Conservation (phyloP, 2,113 vertebrate genomes). For the Gnathonemus echidnorhynchus region DNA sequence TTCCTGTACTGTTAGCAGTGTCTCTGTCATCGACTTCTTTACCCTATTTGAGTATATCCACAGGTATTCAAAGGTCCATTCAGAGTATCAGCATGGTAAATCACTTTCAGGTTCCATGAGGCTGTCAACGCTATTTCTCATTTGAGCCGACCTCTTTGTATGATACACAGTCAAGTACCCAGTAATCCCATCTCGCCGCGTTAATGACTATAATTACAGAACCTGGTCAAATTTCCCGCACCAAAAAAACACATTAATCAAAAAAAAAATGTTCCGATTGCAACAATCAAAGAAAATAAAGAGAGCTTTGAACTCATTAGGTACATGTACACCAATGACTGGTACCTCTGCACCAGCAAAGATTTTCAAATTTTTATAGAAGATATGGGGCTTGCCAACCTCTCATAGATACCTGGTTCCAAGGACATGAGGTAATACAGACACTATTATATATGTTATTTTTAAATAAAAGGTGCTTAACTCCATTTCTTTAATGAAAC, state of each 20-base stretch:
- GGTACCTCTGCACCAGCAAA: not conserved
- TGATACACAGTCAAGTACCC: not conserved
- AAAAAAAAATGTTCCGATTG: conserved; percentile 18
- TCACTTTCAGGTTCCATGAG: not conserved
- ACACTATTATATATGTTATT: not conserved
- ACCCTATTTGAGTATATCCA: not conserved
- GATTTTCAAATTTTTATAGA: not conserved
- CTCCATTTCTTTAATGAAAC: not conserved
- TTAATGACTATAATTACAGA: conserved; percentile 35
- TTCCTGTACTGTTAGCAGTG: not conserved
- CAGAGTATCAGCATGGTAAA: not conserved
- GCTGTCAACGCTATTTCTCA: not conserved
- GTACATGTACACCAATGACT: not conserved
- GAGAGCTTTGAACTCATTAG: conserved; percentile 14
- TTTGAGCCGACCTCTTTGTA: not conserved
- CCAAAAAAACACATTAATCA: conserved; percentile 29
- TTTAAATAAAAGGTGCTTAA: not conserved
- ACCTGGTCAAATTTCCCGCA: conserved; percentile 29
- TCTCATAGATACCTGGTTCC: not conserved
- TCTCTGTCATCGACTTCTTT: not conserved
- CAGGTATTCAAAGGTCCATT: not conserved
- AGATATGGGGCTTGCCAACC: not conserved
- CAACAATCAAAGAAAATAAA: conserved; percentile 2
- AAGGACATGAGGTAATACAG: not conserved
- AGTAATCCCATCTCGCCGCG: conserved; percentile 10